Conservation (phyloP, 2,113 vertebrate genomes). For the Setophaga kirtlandii region DNA sequence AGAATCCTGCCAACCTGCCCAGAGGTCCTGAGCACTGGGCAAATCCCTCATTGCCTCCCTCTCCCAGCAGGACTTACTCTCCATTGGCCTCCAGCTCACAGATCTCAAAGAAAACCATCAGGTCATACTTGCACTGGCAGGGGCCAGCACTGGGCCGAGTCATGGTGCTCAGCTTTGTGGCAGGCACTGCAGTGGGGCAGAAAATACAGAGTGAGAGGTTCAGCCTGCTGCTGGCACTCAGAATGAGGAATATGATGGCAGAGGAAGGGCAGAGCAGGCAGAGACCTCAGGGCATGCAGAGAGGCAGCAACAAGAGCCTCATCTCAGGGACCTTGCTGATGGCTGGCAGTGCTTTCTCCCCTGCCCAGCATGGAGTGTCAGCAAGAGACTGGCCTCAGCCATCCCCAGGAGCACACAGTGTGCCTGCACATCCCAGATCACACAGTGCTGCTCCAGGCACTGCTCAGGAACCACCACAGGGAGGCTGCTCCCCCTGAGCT, state of each 20-base stretch:
- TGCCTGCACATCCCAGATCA: background rate
- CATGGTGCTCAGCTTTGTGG: constrained; percentile 92
- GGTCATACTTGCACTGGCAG: constrained; percentile 93
- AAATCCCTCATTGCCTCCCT: background rate
- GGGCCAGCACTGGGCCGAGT: constrained; percentile 85
- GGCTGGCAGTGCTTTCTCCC: background rate
- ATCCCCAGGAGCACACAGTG: background rate
- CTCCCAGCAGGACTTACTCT: constrained; percentile 83
- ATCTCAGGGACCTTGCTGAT: background rate
- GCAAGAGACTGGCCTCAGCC: background rate
- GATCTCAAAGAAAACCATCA: constrained; percentile 98
- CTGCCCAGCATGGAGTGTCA: rapidly evolving
- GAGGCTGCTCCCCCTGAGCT: background rate
- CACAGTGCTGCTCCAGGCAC: background rate
- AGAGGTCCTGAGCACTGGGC: background rate
- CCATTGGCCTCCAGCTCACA: constrained; percentile 97
- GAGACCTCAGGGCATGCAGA: rapidly evolving
- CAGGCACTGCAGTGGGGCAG: constrained; percentile 81
- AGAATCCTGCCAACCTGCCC: background rate
- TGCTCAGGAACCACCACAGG: background rate
- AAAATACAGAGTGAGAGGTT: background rate
- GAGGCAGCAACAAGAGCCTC: background rate
- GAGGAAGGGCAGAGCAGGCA: background rate
- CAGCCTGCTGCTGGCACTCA: background rate
- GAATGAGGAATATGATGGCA: background rate